These are phyloP conservation scores for Dryomyza anilis DNA, from an alignment of 2,888 invertebrate genomes.

Conservation along the genomic window DNA sequence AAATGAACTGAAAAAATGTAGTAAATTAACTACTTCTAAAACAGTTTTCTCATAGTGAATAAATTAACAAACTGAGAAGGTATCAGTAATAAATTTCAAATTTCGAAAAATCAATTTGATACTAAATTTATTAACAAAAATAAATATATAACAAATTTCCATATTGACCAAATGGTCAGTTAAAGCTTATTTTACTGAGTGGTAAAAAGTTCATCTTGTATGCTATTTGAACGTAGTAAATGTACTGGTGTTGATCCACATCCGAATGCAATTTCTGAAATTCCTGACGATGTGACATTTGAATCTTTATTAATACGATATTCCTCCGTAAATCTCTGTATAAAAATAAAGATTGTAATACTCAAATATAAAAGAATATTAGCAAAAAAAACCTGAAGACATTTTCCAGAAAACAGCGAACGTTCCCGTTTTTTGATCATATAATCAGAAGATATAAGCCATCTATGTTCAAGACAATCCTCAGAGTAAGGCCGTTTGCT, in stretches of 20 bases:
- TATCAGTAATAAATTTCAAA: no score
- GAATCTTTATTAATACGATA: slow-evolving; percentile 75
- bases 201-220: slow-evolving; percentile 80
- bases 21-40: no score
- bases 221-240: slow-evolving; percentile 78
- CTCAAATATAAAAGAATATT: no score
- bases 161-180: no score
- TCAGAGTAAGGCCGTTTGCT: slow-evolving; percentile 93
- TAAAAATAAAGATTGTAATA: slow-evolving; percentile 9
- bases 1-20: no score
- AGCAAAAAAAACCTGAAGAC: no score
- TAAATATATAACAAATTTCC: no score
- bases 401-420: slow-evolving; percentile 82
- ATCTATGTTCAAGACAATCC: slow-evolving; percentile 94
- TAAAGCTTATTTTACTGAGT: slow-evolving; percentile 51
- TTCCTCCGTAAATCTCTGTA: slow-evolving; percentile 76
- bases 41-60: no score
- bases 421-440: slow-evolving; percentile 92
- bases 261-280: slow-evolving; percentile 67
- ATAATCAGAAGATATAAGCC: slow-evolving; percentile 90
- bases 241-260: slow-evolving; percentile 65
- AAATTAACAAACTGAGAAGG: no score
- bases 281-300: slow-evolving; percentile 67
- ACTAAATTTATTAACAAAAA: no score
- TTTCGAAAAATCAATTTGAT: no score